A percentile compares a stretch with the other conserved stretches of the same genome.
Evolutionary conservation across 2,797 vertebrate species (phyloP).

Genomic region (Bucorvus abyssinicus): DNA sequence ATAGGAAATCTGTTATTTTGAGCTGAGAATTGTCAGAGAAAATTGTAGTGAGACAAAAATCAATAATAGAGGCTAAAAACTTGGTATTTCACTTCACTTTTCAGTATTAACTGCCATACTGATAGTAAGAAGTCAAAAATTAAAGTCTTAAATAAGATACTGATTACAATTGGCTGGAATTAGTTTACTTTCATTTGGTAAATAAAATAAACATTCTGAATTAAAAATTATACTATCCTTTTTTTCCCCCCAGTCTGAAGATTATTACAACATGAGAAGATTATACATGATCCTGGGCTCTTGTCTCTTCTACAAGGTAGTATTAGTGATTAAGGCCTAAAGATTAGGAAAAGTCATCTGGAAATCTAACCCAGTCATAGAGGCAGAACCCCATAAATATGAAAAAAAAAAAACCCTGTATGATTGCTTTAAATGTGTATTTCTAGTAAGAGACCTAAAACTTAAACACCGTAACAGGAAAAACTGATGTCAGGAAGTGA

Average conservation of each 20-base stretch:
- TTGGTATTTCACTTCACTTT: not conserved
- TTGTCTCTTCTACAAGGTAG: conserved; percentile 96
- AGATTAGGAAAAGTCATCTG: not conserved
- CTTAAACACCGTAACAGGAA: not conserved
- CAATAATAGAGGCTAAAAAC: not conserved
- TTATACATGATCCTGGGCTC: conserved; percentile 91
- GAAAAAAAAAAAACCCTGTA: not conserved
- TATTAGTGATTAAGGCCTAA: conserved; percentile 3
- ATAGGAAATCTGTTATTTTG: not conserved
- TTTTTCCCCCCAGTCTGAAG: conserved; percentile 85
- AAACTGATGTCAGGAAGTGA: not conserved
- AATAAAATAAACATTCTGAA: not conserved
- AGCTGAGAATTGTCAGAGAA: not conserved
- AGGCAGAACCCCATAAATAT: not conserved
- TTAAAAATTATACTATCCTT: not conserved
- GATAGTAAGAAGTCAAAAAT: not conserved
- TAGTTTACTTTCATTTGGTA: not conserved
- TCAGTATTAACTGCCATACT: not conserved
- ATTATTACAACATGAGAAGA: conserved; percentile 91
- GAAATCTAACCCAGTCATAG: not conserved
- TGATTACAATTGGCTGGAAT: not conserved
- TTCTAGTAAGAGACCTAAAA: not conserved
- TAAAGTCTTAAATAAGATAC: not conserved
- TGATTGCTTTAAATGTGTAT: not conserved
- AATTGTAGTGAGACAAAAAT: not conserved